Evolutionary conservation across 2,888 invertebrate species (phyloP).

Genomic region (Philereme transversata): DNA sequence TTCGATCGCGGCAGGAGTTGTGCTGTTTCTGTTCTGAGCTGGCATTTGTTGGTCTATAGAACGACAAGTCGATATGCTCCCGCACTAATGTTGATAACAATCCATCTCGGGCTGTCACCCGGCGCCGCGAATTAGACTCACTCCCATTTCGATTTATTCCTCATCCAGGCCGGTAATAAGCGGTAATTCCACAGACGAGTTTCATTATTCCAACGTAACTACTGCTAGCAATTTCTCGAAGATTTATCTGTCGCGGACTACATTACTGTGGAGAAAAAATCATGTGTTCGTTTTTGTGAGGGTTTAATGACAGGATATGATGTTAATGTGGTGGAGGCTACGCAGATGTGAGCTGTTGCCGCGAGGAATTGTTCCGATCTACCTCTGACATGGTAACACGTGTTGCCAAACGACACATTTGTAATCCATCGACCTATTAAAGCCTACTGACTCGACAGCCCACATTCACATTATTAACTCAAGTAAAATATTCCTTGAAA

Average conservation of each 20-base stretch:
- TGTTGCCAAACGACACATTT: constrained; percentile 41
- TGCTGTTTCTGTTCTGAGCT: constrained; percentile 24
- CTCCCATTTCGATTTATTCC: constrained; percentile 80
- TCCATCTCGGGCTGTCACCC: constrained; percentile 78
- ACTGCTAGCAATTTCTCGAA: constrained; percentile 60
- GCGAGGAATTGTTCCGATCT: constrained; percentile 64
- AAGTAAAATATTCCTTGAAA: no score
- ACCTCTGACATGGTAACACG: constrained; percentile 63
- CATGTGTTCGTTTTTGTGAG: constrained; percentile 60
- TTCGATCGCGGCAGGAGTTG: constrained; percentile 34
- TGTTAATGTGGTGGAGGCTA: constrained; percentile 62
- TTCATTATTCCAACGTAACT: constrained; percentile 55
- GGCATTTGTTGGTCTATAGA: constrained; percentile 50
- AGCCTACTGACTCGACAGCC: constrained; percentile 5
- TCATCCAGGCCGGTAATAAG: constrained; percentile 63
- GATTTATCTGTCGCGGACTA: constrained; percentile 64
- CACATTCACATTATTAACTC: no score
- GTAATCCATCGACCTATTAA: constrained; percentile 27
- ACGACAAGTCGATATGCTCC: constrained; percentile 77
- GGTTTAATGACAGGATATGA: constrained; percentile 79
- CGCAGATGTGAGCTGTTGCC: constrained; percentile 72
- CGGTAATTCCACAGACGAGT: constrained; percentile 52
- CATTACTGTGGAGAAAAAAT: constrained; percentile 64
- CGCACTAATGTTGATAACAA: constrained; percentile 82
- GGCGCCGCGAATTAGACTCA: constrained; percentile 79